These are phyloP conservation scores for Nephrotoma appendiculata DNA, from an alignment of 2,888 invertebrate species.

Conservation along the genomic window DNA sequence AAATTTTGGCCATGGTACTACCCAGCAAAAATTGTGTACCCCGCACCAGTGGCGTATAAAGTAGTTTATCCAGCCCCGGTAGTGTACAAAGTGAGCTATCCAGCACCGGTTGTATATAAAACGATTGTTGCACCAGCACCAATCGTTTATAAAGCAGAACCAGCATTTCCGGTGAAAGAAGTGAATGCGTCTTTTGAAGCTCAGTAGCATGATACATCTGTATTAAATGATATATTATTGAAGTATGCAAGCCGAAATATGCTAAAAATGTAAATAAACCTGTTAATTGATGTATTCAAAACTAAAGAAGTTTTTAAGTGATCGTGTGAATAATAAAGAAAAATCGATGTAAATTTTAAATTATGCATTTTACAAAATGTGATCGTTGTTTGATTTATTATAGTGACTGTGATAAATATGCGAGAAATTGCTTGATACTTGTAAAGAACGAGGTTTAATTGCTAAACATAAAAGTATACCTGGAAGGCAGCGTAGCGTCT, in stretches of 20 bases:
- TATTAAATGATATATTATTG: not conserved
- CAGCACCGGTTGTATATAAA: not conserved
- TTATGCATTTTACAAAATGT: not conserved
- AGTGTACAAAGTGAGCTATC: not conserved
- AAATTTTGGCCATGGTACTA: not conserved
- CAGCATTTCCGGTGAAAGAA: not conserved
- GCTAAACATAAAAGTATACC: not conserved
- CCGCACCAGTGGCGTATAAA: not conserved
- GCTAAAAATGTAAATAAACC: not conserved
- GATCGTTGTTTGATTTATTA: too few species aligned
- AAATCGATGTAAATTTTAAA: not conserved
- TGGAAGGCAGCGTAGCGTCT: not conserved
- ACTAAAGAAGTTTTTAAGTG: not conserved
- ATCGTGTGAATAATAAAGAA: not conserved
- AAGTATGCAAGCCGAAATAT: not conserved
- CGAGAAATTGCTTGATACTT: not conserved
- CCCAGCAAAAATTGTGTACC: not conserved
- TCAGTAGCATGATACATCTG: not conserved
- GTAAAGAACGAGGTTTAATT: not conserved
- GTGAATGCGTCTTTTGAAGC: not conserved
- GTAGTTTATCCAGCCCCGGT: not conserved
- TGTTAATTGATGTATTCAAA: not conserved
- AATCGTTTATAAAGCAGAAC: not conserved
- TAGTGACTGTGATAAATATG: not conserved
- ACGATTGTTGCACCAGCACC: not conserved